Evolutionary conservation across 2,113 vertebrate species (phyloP).

Genomic region (Misgurnus anguillicaudatus): DNA sequence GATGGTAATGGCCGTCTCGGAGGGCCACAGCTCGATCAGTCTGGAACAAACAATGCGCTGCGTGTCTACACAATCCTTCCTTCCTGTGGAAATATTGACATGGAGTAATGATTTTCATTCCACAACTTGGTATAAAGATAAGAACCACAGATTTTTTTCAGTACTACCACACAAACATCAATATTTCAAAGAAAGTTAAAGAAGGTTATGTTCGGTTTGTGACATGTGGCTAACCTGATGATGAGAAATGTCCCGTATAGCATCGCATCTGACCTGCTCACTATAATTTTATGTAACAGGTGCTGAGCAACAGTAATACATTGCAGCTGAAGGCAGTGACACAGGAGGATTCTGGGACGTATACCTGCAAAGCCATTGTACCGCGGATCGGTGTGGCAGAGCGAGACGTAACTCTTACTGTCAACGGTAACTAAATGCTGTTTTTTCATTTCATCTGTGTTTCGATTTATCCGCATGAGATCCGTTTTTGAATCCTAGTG

Average conservation of each 20-base stretch:
- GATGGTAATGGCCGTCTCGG: slow-evolving; percentile 48
- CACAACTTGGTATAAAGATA: slow-evolving; percentile 29
- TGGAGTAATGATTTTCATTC: slow-evolving; percentile 42
- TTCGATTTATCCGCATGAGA: neutral
- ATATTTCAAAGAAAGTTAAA: neutral
- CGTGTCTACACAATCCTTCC: slow-evolving; percentile 37
- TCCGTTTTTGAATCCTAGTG: no score
- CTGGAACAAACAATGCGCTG: slow-evolving; percentile 45
- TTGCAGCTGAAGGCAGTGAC: slow-evolving; percentile 81
- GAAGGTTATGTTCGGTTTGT: neutral
- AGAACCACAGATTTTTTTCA: neutral
- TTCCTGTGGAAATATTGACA: slow-evolving; percentile 39
- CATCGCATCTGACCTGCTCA: slow-evolving; percentile 25
- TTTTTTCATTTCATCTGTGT: neutral
- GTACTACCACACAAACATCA: neutral
- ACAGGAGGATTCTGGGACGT: slow-evolving; percentile 83
- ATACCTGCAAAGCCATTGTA: slow-evolving; percentile 85
- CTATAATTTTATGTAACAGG: slow-evolving; percentile 70
- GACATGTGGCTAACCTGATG: neutral
- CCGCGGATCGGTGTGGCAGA: slow-evolving; percentile 80
- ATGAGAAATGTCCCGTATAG: neutral
- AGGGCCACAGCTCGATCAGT: slow-evolving; percentile 19
- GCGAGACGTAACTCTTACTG: slow-evolving; percentile 82
- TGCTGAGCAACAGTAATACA: slow-evolving; percentile 84
- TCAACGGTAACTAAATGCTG: slow-evolving; percentile 78